Percentiles rank a stretch among this genome's conserved stretches.
phyloP scores from a whole-genome alignment of 1,140 invertebrate genomes.

The Cotesia typhae region DNA sequence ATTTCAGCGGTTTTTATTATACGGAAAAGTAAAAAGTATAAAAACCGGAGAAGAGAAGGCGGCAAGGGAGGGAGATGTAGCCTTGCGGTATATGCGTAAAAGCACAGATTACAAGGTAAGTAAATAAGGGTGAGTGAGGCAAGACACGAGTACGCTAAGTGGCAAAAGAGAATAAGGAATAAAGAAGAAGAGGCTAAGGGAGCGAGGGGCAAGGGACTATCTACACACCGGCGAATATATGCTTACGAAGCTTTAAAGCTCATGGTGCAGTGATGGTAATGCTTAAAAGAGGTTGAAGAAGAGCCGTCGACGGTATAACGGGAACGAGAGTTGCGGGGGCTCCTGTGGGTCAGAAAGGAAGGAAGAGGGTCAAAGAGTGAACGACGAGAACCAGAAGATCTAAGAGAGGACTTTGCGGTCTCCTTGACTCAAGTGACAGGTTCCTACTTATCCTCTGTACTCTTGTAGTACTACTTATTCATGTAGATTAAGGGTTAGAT shows the following conservation, averaged over 20 bases:
- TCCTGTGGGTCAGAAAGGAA: constrained; percentile 21
- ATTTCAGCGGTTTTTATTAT: too few relatives aligned
- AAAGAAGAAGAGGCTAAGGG: constrained; percentile 34
- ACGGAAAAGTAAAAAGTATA: neutral
- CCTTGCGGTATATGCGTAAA: constrained; percentile 8
- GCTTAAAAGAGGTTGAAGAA: constrained; percentile 27
- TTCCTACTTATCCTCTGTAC: constrained; percentile 17
- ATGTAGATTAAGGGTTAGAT: constrained; percentile 56
- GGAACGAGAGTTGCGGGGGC: neutral
- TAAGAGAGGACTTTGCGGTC: constrained; percentile 30
- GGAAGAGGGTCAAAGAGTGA: constrained; percentile 38
- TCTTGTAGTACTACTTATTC: constrained; percentile 36
- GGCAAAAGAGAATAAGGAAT: constrained; percentile 37
- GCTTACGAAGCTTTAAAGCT: constrained; percentile 51
- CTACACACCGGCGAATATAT: constrained; percentile 41
- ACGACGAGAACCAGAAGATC: constrained; percentile 1
- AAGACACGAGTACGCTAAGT: constrained; percentile 43
- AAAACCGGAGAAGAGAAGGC: neutral
- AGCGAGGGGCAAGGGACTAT: too few relatives aligned
- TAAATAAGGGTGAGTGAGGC: constrained; percentile 33
- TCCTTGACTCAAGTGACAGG: constrained; percentile 40
- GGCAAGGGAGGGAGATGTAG: neutral
- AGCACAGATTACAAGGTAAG: constrained; percentile 13
- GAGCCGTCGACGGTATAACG: constrained; percentile 13
- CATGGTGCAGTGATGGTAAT: constrained; percentile 22